Percentiles rank a stretch among this genome's conserved stretches.
Conservation (phyloP, 1,140 invertebrate genomes). For the Aphaenogaster ashmeadi region DNA sequence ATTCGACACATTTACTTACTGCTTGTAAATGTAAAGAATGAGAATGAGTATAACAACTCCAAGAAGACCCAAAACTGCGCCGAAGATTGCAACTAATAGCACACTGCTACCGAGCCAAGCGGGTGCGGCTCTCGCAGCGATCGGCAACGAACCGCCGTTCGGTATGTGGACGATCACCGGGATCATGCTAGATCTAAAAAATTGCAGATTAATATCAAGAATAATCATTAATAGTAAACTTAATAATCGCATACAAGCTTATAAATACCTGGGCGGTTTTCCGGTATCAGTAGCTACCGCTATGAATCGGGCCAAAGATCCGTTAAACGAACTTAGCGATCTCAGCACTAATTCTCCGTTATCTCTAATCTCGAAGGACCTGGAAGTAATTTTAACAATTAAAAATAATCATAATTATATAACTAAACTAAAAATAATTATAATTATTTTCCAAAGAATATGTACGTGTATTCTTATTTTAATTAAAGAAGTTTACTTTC, state of each 20-base stretch:
- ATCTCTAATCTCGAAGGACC: slow-evolving; percentile 87
- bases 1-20: slow-evolving; percentile 87
- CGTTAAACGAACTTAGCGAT: slow-evolving; percentile 88
- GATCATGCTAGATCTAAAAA: slow-evolving; percentile 88
- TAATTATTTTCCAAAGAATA: slow-evolving; percentile 32
- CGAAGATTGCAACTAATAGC: slow-evolving; percentile 90
- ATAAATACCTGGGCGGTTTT: slow-evolving; percentile 90
- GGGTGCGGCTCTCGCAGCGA: slow-evolving; percentile 86
- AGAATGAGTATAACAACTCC: slow-evolving; percentile 92
- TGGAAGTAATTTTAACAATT: slow-evolving; percentile 71
- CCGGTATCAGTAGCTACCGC: slow-evolving; percentile 94
- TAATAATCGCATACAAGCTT: not conserved
- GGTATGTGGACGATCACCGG: slow-evolving; percentile 92
- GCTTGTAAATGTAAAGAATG: slow-evolving; percentile 92
- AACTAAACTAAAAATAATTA: slow-evolving; percentile 25
- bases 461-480: not conserved
- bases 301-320: slow-evolving; percentile 89
- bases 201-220: not conserved
- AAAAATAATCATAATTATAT: slow-evolving; percentile 38
- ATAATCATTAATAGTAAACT: not conserved
- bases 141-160: slow-evolving; percentile 84
- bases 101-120: slow-evolving; percentile 87
- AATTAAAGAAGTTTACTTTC: not conserved
- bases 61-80: slow-evolving; percentile 91
- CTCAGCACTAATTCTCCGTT: slow-evolving; percentile 88